phyloP scores from a whole-genome alignment of 2,113 vertebrate species.

The Grus americana region DNA sequence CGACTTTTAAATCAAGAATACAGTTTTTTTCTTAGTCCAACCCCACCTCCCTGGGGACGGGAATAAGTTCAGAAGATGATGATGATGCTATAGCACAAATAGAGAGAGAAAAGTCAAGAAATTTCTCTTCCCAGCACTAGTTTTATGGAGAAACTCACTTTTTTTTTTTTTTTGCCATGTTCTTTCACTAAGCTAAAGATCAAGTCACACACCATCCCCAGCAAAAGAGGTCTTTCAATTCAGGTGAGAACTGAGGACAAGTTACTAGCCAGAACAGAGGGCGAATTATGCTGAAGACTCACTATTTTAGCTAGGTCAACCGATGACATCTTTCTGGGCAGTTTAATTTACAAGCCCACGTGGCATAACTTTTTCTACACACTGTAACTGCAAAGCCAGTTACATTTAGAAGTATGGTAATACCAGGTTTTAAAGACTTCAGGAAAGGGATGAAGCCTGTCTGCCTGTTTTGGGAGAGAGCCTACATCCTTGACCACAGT shows the following conservation, averaged over 20 bases:
- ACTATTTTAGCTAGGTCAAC: background rate
- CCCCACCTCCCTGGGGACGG: background rate
- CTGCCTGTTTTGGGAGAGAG: background rate
- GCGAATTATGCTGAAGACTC: background rate
- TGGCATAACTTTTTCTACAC: background rate
- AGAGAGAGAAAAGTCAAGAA: constrained; percentile 3
- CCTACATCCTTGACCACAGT: background rate
- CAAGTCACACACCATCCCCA: background rate
- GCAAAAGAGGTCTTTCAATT: background rate
- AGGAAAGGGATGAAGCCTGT: background rate
- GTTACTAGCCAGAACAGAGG: background rate
- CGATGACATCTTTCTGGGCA: background rate
- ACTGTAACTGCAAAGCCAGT: background rate
- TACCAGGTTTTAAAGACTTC: background rate
- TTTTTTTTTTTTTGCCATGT: background rate
- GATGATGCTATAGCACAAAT: background rate
- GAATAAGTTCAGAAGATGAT: constrained; percentile 38
- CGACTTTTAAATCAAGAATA: constrained; percentile 62
- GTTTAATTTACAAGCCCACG: background rate
- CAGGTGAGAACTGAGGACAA: background rate
- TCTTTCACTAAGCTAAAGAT: background rate
- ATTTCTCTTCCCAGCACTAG: background rate
- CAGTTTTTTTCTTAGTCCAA: background rate
- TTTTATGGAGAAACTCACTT: background rate
- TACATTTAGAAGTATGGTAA: background rate